Base-by-base conservation (phyloP, 2,797 vertebrate species). In the Pogoniulus pusillus region DNA sequence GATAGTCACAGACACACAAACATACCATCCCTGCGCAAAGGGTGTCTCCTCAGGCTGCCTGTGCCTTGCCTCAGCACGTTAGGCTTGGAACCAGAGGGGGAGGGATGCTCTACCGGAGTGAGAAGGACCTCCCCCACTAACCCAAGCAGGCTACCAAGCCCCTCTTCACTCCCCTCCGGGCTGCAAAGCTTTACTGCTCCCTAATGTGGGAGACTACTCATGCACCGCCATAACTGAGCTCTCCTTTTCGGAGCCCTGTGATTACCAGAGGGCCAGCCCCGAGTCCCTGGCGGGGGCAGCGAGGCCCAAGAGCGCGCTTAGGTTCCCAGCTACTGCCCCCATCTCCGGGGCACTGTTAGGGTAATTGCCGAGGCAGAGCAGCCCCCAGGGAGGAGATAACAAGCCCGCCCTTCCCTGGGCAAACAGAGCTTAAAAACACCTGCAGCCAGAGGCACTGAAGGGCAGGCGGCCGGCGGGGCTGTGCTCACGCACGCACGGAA, bases 11-110 rank as follows among this genome's bases (percentile, higher is more conserved):
- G 59, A 35, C 35, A 35, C 34, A 12, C 0, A 24, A 14, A 35
- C 14, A 55, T 30, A 43, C 62, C 78, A 8, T 7, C 8, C n/a
- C 69, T 80, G 68, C 49, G 22, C 26, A 4, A 18, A 10, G 22
- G 27, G 13, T 12, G 27, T 51, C 30, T 73, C 22, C 34, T 45
- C 7, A 0, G 26, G 23, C 23, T 0, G 55, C 30, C 70, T 2
- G 15, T 3, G 57, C 62, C 24, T 35, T 23, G 13, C 32, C 32
- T 23, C 63, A 2, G 43, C 0, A 27, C 15, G 0, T 2, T 1
- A 9, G 59, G 45, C 32, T 16, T 78, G 27, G 16, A 12, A 35
- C 4, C 2, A 5, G 60, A 35, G 57, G 64, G 2, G 30, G 47
- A 22, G 65, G n/a, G 45, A 47, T 0, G 7, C 1, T 27, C 51